Evolutionary conservation across 2,797 vertebrate genomes (phyloP), one percentile per base, ranked within the genome.

Genomic region (Macrochelys suwanniensis): DNA sequence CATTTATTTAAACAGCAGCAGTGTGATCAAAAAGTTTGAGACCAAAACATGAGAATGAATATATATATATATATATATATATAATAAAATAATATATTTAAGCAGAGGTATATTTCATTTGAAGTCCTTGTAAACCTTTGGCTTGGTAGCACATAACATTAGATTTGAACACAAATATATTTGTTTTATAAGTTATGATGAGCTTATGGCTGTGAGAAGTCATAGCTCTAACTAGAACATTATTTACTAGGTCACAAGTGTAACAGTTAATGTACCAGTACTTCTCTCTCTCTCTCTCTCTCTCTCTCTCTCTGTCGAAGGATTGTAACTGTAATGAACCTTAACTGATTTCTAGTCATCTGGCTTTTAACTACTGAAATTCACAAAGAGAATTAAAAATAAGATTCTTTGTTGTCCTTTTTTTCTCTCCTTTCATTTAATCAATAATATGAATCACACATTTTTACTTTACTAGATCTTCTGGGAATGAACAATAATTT

Each of bases 211-310:
- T 98, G 96, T 92, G 97, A 95, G 97, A 96, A 98, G 98, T 97
- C 98, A 96, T 94, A 96, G 96, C 98, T 98, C 96, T 98, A 98
- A 98, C 97, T 97, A 97, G 98, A 98, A 98, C 97, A 98, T 98
- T 99, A 99, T 99, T 99, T 99, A 99, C 98, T 96, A 95, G 98
- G 98, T 98, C 98, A 98, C 97, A 98, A 98, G 98, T 96, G 86
- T 98, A 98, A 98, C 99, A 99, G 98, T 99, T 99, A 99, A 99
- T 99, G 99, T 99, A 98, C 97, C 98, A 98, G 98, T 98, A 98
- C 98, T 98, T 97, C 98, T 97, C 7, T 49, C 47, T 9, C 10
- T 49, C 47, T 49, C 47, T 49, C 89, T 98, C 98, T 98, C 98
- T 25, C 53, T 80, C 54, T 98, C 96, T 97, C 98, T 97, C 97